phyloP scores from a whole-genome alignment of 1,140 invertebrate species.

The Agrilus planipennis region DNA sequence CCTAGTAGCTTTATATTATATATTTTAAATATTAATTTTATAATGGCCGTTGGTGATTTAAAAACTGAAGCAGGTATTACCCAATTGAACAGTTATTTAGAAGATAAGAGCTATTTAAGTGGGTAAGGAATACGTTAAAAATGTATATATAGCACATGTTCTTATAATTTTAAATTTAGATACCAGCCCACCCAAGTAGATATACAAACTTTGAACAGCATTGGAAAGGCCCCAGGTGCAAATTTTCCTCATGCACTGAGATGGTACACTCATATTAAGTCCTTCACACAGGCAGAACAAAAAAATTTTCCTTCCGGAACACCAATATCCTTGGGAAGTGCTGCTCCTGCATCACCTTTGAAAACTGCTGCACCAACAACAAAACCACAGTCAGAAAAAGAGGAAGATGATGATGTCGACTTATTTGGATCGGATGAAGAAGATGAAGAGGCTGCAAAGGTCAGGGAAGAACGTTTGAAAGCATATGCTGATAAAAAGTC shows the following conservation, averaged over 20 bases:
- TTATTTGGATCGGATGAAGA: slow-evolving; percentile 81
- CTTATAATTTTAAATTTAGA: slow-evolving; percentile 43
- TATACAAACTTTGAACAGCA: slow-evolving; percentile 64
- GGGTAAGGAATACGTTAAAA: slow-evolving; percentile 46
- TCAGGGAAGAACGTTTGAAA: slow-evolving; percentile 75
- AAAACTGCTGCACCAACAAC: slow-evolving; percentile 24
- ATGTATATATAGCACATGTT: neutral
- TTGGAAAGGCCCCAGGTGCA: slow-evolving; percentile 59
- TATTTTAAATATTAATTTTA: too few relatives aligned
- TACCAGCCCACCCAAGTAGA: slow-evolving; percentile 78
- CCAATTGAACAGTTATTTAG: slow-evolving; percentile 68
- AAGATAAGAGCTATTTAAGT: slow-evolving; percentile 76
- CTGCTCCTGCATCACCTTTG: slow-evolving; percentile 5
- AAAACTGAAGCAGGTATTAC: slow-evolving; percentile 70
- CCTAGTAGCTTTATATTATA: too few relatives aligned
- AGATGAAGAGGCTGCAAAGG: slow-evolving; percentile 66
- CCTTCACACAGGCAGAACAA: slow-evolving; percentile 49
- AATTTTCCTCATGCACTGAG: slow-evolving; percentile 65
- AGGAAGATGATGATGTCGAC: slow-evolving; percentile 64
- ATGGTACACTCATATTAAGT: slow-evolving; percentile 94
- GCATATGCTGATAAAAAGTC: slow-evolving; percentile 91
- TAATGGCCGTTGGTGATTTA: slow-evolving; percentile 78
- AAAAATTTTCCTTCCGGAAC: slow-evolving; percentile 41
- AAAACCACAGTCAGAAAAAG: slow-evolving; percentile 35
- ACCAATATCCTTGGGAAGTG: slow-evolving; percentile 34